Base-by-base conservation (phyloP, 2,113 vertebrate genomes). In the Oreochromis aureus region DNA sequence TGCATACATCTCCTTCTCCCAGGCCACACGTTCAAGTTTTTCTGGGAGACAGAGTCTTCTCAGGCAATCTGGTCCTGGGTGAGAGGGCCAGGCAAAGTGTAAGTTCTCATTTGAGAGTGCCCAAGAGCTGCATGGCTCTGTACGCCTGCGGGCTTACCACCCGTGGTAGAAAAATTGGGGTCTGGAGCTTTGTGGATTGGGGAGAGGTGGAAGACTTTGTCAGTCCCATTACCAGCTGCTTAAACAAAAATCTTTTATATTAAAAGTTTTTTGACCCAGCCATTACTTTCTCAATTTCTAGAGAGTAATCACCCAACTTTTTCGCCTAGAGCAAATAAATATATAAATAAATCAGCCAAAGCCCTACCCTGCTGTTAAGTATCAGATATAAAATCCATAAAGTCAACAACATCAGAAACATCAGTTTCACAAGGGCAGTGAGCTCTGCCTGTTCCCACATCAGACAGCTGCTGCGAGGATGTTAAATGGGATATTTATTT, bases 131-230 rank as follows among this genome's bases (percentile, higher is more conserved):
- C 61, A 69, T 44, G n/a, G 12, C n/a, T 71, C 36, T 15, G n/a
- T 24, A n/a, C 2, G 0, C 22, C 63, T 41, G 36, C 0, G 2
- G 11, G 2, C 7, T 71, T 71, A 71, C 36, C 63, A 0, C 63
- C 63, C 2, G 0, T 44, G 63, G 41, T 24, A 71, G 22, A 71
- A 44, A 71, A 71, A 71, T 4, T 71, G 66, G 36, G n/a, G n/a
- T 44, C 3, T 71, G n/a, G 36, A 41, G 66, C 3, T 71, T 71
- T 71, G 36, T 71, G 66, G 36, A 44, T 71, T 16, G 36, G 41
- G 63, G 66, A 44, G 36, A 22, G n/a, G 36, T 44, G 11, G n/a
- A 44, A 73, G 69, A 41, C 13, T 46, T 73, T 27, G 27, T 44
- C 36, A 39, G 12, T 2, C 41, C 69, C 8, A 0, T 73, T 46